Percentiles rank a stretch among this genome's conserved stretches.
These are phyloP conservation scores for sheep (Ovis aries) DNA, from an alignment of 2,113 vertebrate genomes.

Conservation along the genomic window DNA sequence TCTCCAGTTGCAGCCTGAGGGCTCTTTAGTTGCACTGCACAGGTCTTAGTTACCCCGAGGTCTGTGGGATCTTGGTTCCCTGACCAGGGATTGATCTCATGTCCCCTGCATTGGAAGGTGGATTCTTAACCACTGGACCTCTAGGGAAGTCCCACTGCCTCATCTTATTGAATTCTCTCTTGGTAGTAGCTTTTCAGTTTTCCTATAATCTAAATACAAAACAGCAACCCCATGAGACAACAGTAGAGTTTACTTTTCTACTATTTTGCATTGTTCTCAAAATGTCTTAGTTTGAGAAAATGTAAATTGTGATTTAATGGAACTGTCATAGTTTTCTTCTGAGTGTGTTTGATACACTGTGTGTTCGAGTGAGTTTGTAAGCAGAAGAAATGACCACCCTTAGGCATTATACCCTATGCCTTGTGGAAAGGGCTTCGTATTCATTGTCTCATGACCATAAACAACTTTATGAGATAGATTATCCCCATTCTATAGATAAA, in stretches of 20 bases:
- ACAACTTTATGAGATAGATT: background rate
- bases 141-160: background rate
- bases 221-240: background rate
- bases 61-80: background rate
- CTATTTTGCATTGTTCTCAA: background rate
- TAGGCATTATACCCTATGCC: background rate
- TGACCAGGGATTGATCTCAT: background rate
- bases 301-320: background rate
- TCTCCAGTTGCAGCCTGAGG: background rate
- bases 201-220: constrained; percentile 15
- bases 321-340: background rate
- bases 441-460: background rate
- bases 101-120: background rate
- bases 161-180: background rate
- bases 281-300: background rate
- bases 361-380: background rate
- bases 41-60: background rate
- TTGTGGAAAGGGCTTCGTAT: background rate
- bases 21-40: background rate
- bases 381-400: background rate
- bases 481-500: background rate
- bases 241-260: background rate
- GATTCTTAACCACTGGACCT: background rate
- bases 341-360: background rate
- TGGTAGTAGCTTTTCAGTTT: background rate